Evolutionary conservation across 2,888 invertebrate species (phyloP).

Genomic region (Cephonodes hylas): DNA sequence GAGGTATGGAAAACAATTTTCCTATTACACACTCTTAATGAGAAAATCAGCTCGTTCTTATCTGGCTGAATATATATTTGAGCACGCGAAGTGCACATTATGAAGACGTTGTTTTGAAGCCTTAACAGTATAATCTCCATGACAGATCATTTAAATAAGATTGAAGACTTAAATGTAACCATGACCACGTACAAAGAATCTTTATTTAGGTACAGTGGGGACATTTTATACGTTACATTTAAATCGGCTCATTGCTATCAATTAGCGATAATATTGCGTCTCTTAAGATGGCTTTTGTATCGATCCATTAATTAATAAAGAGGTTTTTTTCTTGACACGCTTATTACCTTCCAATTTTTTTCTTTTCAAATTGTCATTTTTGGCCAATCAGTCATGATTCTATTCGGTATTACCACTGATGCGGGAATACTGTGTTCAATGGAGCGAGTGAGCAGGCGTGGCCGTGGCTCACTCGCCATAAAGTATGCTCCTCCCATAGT

Average conservation of each 20-base stretch:
- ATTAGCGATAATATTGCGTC: no score
- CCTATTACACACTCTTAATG: conserved; percentile 3
- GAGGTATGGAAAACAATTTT: conserved; percentile 3
- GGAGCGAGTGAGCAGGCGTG: neutral
- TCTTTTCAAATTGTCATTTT: neutral
- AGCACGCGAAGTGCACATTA: conserved; percentile 1
- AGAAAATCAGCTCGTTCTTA: neutral
- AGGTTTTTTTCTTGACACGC: no score
- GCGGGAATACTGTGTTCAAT: neutral
- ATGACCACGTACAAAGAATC: no score
- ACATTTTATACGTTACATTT: no score
- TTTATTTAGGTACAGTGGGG: no score
- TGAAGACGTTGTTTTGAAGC: neutral
- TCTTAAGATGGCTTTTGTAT: no score
- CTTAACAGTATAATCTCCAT: no score
- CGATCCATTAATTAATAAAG: no score
- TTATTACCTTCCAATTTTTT: no score
- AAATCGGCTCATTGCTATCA: no score
- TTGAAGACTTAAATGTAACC: no score
- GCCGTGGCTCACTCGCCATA: neutral
- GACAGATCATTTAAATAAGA: no score
- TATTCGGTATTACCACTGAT: neutral
- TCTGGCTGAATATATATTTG: neutral
- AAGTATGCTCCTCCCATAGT: conserved; percentile 3
- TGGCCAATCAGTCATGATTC: neutral